Evolutionary conservation across 1,140 invertebrate genomes (phyloP).

Genomic region (Episyrphus balteatus): DNA sequence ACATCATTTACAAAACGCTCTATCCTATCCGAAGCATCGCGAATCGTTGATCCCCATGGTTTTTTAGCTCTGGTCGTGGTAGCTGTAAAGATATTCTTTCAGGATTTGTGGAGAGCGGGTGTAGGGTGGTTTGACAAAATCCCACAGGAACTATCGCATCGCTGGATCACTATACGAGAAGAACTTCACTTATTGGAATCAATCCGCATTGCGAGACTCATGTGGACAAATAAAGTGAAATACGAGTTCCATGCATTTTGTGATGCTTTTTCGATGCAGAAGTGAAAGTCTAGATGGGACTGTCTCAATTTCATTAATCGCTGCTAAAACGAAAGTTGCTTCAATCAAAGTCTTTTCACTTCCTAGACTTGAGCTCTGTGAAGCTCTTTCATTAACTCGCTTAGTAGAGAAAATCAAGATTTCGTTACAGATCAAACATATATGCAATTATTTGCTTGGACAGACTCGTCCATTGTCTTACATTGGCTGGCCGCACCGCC

Average conservation of each 20-base stretch:
- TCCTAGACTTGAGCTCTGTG: constrained; percentile 12
- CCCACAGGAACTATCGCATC: too few relatives aligned
- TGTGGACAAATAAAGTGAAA: too few relatives aligned
- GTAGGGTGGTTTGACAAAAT: too few relatives aligned
- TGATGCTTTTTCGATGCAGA: constrained; percentile 26
- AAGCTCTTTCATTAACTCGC: constrained; percentile 4
- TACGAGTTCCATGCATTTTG: constrained; percentile 24
- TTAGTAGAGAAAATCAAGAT: constrained; percentile 3
- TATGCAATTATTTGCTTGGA: not conserved
- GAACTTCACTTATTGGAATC: too few relatives aligned
- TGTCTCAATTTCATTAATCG: too few relatives aligned
- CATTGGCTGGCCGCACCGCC: constrained; percentile 5
- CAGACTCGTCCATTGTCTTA: constrained; percentile 11
- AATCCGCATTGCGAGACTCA: too few relatives aligned
- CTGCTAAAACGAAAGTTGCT: constrained; percentile 7
- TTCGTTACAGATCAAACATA: not conserved
- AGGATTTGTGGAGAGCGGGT: too few relatives aligned
- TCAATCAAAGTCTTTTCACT: constrained; percentile 7
- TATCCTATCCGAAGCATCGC: constrained; percentile 10
- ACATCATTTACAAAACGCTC: too few relatives aligned
- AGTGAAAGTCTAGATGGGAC: too few relatives aligned
- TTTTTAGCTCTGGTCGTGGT: constrained; percentile 20
- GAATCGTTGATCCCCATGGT: constrained; percentile 30
- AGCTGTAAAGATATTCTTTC: constrained; percentile 20
- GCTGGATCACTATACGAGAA: too few relatives aligned